Base-by-base conservation (phyloP, 2,888 invertebrate genomes). In the Eristalis pertinax region DNA sequence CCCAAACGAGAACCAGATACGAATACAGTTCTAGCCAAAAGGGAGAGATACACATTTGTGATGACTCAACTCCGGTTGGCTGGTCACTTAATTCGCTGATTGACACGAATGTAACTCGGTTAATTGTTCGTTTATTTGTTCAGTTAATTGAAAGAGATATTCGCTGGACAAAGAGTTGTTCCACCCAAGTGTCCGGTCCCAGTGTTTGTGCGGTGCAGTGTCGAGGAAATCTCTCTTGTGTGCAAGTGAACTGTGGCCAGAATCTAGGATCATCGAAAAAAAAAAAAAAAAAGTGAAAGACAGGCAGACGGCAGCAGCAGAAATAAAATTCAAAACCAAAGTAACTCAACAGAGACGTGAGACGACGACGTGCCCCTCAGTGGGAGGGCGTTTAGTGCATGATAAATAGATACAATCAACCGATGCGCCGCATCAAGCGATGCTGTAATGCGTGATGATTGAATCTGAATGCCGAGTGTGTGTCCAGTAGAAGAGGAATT, bases 91-190 rank as follows among this genome's bases (percentile, higher is more conserved):
- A 87, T 79, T 83, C 58, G 76, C 68, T 75, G 79, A 87, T 87
- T 84, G 84, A 80, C 79, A 73, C 24, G 60, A 84, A 79, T 87
- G 83, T 87, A 83, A 79, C 70, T 79, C 62, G 58, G 76, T 86
- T 83, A 79, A 83, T 86, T 86, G 74, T 84, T 67, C 68, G 19
- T 43, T 77, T 58, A 43, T 63, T 68, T 68, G 29, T 68, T 68
- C 67, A 65, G 41, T 78, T 73, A 86, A 83, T 75, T 78, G 65
- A 79, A 74, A 60, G 24, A 75, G 26, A 74, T 29, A 75, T 29
- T 77, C 73, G 41, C 26, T 43, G 62, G 69, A 77, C 69, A 77
- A 38, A 38, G 38, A 19, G 50, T 5, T 5, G 32, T 50, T 50
- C 50, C 19, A 50, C 50, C 50, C 43, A 19, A 50, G 50, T 8